Conservation (phyloP, 2,888 invertebrate species). For the Thecophora atra region DNA sequence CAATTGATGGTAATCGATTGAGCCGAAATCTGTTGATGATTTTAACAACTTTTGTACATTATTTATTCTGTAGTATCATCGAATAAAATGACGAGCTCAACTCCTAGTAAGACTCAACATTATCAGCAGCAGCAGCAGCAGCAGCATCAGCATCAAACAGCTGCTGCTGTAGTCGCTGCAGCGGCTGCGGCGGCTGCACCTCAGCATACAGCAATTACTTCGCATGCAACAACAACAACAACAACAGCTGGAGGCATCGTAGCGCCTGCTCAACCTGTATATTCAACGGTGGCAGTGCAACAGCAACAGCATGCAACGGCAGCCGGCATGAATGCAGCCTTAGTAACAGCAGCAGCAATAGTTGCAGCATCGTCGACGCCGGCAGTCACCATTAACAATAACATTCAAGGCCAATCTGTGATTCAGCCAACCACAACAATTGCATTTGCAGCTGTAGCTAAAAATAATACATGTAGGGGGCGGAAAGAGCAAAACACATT, state of each 20-base stretch:
- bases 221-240: conserved; percentile 41
- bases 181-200: conserved; percentile 43
- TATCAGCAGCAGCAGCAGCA: conserved; percentile 59
- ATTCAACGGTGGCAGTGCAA: conserved; percentile 59
- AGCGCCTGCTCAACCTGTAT: conserved; percentile 47
- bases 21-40: neutral
- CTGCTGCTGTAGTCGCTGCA: conserved; percentile 48
- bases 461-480: conserved; percentile 67
- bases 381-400: conserved; percentile 51
- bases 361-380: conserved; percentile 45
- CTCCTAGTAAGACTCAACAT: conserved; percentile 65
- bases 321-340: conserved; percentile 57
- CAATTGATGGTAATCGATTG: conserved; percentile 67
- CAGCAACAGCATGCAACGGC: conserved; percentile 63
- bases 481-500: neutral
- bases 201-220: conserved; percentile 45
- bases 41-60: neutral
- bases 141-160: conserved; percentile 60
- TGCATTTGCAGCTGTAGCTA: conserved; percentile 74
- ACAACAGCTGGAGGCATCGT: conserved; percentile 49
- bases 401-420: conserved; percentile 66
- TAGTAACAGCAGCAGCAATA: conserved; percentile 37
- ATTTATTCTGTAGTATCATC: conserved; percentile 43
- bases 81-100: conserved; percentile 64
- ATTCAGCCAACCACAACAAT: conserved; percentile 66